phyloP scores from a whole-genome alignment of 35 echinoderm and acorn worm species.

The Lytechinus pictus region DNA sequence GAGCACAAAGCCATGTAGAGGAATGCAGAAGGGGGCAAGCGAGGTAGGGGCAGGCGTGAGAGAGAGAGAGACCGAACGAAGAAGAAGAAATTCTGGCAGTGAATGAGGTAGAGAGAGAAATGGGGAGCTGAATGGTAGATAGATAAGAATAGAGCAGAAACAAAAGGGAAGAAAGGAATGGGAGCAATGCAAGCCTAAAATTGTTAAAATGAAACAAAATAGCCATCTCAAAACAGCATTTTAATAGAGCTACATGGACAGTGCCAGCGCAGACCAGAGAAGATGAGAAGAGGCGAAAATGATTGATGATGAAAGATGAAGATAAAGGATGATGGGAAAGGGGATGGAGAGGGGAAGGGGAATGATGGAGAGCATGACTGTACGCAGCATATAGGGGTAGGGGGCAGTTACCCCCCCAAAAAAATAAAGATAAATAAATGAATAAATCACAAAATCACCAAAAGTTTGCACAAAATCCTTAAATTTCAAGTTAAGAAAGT shows the following conservation, averaged over 20 bases:
- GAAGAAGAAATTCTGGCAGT: not conserved
- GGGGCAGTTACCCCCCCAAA: too few relatives aligned
- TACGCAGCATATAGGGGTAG: too few relatives aligned
- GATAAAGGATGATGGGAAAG: not conserved
- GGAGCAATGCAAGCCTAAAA: not conserved
- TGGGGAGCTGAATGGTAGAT: not conserved
- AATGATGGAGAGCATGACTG: not conserved
- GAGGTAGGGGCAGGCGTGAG: not conserved
- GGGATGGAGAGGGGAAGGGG: not conserved
- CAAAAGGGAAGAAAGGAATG: not conserved
- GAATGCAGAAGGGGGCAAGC: not conserved
- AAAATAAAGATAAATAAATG: too few relatives aligned
- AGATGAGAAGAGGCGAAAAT: not conserved
- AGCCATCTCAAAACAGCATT: not conserved
- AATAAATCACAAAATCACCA: too few relatives aligned
- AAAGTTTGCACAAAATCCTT: too few relatives aligned
- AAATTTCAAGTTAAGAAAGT: too few relatives aligned
- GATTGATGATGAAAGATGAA: not conserved
- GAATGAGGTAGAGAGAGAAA: not conserved
- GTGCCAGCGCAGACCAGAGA: not conserved
- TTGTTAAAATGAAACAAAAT: not conserved
- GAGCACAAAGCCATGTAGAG: constrained; percentile 8
- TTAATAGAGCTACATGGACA: not conserved
- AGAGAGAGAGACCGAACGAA: not conserved
- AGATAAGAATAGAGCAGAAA: not conserved